A percentile compares a stretch with the other conserved stretches of the same genome.
Evolutionary conservation across 2,797 vertebrate genomes (phyloP).

Genomic region (Syncerus caffer): DNA sequence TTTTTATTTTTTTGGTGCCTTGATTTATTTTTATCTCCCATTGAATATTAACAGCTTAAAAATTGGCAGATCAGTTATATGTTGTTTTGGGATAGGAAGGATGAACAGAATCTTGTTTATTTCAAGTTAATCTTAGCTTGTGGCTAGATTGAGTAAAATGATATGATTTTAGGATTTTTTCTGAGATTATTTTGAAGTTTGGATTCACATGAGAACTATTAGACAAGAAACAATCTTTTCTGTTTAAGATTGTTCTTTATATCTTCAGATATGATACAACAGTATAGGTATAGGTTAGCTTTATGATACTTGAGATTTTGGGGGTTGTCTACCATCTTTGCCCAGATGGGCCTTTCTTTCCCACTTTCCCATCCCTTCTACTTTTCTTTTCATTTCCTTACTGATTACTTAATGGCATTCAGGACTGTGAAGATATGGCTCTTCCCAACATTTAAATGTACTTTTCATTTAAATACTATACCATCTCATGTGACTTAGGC

Average conservation of each 20-base stretch:
- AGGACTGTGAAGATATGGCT: conserved; percentile 20
- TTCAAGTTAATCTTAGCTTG: conserved; percentile 12
- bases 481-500: background rate
- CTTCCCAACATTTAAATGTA: conserved; percentile 9
- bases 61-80: background rate
- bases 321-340: background rate
- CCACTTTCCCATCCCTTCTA: background rate
- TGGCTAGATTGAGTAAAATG: conserved; percentile 44
- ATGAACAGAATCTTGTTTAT: conserved; percentile 40
- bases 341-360: background rate
- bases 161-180: conserved; percentile 33
- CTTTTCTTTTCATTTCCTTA: background rate
- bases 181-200: conserved; percentile 53
- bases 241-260: background rate
- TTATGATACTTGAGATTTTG: background rate
- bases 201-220: background rate
- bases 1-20: conserved; percentile 9
- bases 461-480: background rate
- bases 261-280: background rate
- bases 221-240: background rate
- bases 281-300: background rate
- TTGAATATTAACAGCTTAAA: conserved; percentile 37
- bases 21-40: conserved; percentile 26
- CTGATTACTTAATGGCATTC: background rate
- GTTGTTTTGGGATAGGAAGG: conserved; percentile 50